phyloP scores from a whole-genome alignment of 2,888 invertebrate species.

The Caenorhabditis wallacei region DNA sequence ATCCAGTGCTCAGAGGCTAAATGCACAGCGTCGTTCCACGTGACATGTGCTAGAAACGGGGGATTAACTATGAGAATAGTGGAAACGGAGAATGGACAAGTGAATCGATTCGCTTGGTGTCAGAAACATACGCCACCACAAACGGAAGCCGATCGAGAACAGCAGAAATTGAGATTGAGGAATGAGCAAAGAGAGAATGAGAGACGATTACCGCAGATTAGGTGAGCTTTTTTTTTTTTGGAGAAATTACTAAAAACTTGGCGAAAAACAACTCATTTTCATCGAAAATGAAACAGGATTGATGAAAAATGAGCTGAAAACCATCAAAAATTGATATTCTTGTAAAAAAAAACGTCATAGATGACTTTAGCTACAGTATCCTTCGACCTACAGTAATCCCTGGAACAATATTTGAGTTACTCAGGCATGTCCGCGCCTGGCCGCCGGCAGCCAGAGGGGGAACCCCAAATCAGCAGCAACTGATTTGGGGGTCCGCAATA shows the following conservation, averaged over 20 bases:
- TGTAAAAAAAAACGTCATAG: no score
- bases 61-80: constrained; percentile 91
- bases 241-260: background rate
- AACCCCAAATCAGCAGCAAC: no score
- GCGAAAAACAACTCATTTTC: background rate
- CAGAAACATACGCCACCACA: constrained; percentile 65
- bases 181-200: constrained; percentile 46
- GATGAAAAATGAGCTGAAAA: no score
- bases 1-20: constrained; percentile 80
- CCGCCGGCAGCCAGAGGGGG: no score
- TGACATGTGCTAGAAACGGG: constrained; percentile 97
- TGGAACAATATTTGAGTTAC: no score
- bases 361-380: no score
- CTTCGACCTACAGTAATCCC: no score
- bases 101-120: constrained; percentile 73
- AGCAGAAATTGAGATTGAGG: constrained; percentile 33
- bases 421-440: no score
- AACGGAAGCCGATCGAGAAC: constrained; percentile 40
- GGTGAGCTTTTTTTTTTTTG: constrained; percentile 84
- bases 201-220: constrained; percentile 88
- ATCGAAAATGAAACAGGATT: background rate
- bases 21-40: constrained; percentile 91
- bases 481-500: no score
- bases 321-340: no score
- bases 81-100: constrained; percentile 31